Conservation (phyloP, 2,113 vertebrate species). For the Gobius niger region DNA sequence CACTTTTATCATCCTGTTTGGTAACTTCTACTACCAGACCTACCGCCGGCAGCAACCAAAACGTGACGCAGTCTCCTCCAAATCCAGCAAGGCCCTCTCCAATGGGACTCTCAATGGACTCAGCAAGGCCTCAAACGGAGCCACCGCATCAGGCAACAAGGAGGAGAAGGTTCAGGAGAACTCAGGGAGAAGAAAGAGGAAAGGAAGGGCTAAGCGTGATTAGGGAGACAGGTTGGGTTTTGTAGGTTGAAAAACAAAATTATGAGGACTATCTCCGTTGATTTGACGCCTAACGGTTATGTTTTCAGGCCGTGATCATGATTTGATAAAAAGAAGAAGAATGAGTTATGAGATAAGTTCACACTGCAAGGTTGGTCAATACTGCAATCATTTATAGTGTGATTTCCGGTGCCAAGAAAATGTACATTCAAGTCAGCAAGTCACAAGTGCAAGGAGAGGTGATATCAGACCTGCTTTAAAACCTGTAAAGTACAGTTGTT, state of each 20-base stretch:
- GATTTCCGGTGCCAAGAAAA: conserved; percentile 36
- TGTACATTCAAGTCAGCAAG: conserved; percentile 27
- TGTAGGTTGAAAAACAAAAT: conserved; percentile 42
- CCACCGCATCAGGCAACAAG: conserved; percentile 75
- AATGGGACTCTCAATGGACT: conserved; percentile 87
- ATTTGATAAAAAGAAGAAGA: conserved; percentile 44
- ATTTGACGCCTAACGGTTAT: conserved; percentile 17
- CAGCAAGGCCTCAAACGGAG: conserved; percentile 83
- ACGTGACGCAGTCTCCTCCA: conserved; percentile 73
- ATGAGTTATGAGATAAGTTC: conserved; percentile 15
- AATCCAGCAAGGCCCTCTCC: conserved; percentile 79
- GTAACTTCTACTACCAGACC: conserved; percentile 98
- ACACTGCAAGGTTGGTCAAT: conserved; percentile 23
- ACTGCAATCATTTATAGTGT: conserved; percentile 26
- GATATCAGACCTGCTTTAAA: conserved; percentile 30
- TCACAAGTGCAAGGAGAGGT: conserved; percentile 13
- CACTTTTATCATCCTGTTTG: conserved; percentile 96
- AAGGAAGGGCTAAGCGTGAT: conserved; percentile 94
- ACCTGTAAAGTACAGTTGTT: not conserved
- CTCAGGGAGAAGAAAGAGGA: conserved; percentile 88
- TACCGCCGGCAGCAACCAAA: conserved; percentile 91
- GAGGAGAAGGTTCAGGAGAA: conserved; percentile 84
- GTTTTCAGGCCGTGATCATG: conserved; percentile 60
- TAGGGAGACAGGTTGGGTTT: conserved; percentile 70
- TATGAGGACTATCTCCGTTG: conserved; percentile 43